Evolutionary conservation across 2,113 vertebrate genomes (phyloP).

Genomic region (Brienomyrus brachyistius): DNA sequence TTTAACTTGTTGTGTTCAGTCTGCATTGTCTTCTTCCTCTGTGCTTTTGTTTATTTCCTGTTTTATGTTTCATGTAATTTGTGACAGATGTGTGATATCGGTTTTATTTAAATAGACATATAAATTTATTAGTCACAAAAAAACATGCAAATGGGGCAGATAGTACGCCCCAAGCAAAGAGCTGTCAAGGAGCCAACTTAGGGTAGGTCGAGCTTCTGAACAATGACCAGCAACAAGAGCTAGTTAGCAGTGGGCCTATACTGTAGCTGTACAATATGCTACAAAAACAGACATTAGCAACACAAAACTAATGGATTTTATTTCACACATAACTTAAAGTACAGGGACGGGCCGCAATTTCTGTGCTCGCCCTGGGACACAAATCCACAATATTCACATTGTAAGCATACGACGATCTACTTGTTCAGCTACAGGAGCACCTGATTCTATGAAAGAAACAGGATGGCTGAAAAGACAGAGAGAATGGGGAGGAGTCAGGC

Average conservation of each 20-base stretch:
- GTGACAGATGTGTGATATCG: neutral
- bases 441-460: neutral
- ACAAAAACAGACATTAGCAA: neutral
- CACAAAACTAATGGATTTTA: neutral
- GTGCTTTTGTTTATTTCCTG: neutral
- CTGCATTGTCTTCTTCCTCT: neutral
- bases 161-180: neutral
- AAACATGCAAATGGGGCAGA: neutral
- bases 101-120: neutral
- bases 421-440: neutral
- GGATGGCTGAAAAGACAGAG: neutral
- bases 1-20: neutral
- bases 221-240: neutral
- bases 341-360: neutral
- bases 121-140: neutral
- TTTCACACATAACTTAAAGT: neutral
- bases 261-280: neutral
- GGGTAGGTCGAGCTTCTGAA: neutral
- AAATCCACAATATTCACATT: neutral
- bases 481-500: neutral
- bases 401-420: neutral
- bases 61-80: neutral
- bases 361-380: neutral
- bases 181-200: neutral
- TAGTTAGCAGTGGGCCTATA: neutral